These are phyloP conservation scores for Rousettus leschenaultii DNA, from an alignment of 2,113 vertebrate species.

Conservation along the genomic window DNA sequence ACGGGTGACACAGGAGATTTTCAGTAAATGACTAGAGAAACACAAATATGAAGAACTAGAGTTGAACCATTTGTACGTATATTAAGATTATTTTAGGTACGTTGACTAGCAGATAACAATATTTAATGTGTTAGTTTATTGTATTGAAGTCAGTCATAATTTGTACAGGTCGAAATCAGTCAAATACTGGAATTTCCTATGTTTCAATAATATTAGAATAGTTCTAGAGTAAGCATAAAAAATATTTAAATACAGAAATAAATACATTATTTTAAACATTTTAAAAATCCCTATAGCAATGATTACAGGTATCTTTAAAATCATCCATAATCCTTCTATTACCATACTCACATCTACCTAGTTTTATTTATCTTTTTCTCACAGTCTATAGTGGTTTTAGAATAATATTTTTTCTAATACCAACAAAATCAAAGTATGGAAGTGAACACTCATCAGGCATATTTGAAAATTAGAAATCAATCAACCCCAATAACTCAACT, in stretches of 20 bases:
- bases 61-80: background rate
- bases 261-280: background rate
- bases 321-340: background rate
- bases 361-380: background rate
- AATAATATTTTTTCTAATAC: background rate
- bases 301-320: background rate
- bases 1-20: background rate
- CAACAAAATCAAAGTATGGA: background rate
- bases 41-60: background rate
- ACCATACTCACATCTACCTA: background rate
- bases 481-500: background rate
- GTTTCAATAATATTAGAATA: background rate
- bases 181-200: background rate
- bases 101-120: background rate
- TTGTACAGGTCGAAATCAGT: background rate
- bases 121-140: background rate
- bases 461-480: background rate
- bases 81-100: background rate
- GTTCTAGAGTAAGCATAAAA: background rate
- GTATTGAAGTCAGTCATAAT: background rate
- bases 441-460: background rate
- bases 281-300: background rate
- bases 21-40: background rate
- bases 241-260: background rate
- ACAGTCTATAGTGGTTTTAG: background rate